Evolutionary conservation across 2,113 vertebrate genomes (phyloP), one percentile per base, ranked within the genome.

Genomic region (Axis porcinus): DNA sequence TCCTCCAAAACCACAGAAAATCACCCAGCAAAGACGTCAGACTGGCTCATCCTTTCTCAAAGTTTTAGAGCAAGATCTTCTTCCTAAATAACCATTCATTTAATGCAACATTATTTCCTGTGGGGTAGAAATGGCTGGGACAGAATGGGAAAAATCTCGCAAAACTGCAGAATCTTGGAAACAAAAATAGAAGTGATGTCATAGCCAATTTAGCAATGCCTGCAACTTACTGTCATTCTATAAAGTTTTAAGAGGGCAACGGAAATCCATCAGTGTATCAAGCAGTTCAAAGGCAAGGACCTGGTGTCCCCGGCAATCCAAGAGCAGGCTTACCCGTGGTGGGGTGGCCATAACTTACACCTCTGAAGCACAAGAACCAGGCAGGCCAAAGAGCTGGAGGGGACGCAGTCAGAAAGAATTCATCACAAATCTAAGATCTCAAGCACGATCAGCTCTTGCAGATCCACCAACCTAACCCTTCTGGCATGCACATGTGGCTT

Each of bases 341-440:
- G 25, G 1, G 2, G 45, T 0, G n/a, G 67, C 10, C 10, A 0
- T 43, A 15, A 7, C 33, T 2, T 17, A 5, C 30, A 0, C 6
- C 7, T 17, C 87, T 36, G 25, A 45, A 57, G 87, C 62, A 5
- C 52, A 10, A 36, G 21, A 1, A 6, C 4, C 64, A 8, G 27
- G 40, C 33, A 8, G 27, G 40, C 28, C 19, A 14, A 11, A 13
- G 28, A 58, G 28, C 4, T 4, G 82, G 9, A 64, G 62, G 79
- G 45, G 6, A 3, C 4, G 15, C 2, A 1, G 45, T 30, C 83
- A 25, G 3, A 11, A n/a, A 45, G 58, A 30, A 28, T 11, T 2
- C 7, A 62, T 28, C 47, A 2, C 36, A 23, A 8, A 36, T 1
- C 70, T 11, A 5, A 70, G 84, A 36, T 2, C 7, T 9, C 43